Evolutionary conservation across 2,888 invertebrate genomes (phyloP), one percentile per base, ranked within the genome.

Genomic region (Ectemnius continuus): DNA sequence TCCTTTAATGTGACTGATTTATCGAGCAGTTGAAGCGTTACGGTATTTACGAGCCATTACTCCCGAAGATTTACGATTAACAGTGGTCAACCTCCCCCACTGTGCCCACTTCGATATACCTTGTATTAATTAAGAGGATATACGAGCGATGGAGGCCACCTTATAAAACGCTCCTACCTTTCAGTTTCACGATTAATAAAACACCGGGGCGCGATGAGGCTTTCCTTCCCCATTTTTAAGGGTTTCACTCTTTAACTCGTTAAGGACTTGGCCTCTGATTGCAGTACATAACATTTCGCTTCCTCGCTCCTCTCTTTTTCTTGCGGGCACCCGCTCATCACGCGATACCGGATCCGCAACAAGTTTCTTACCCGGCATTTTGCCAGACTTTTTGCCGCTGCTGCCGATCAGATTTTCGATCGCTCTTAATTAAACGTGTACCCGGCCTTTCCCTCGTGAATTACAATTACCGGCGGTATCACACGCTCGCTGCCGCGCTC

Each of bases 1-100:
- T 61, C 60, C 75, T 72, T 76, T 81, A 81, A 78, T 81, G 81
- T 81, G 60, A 52, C 73, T 75, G 76, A 83, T 83, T 83, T 82
- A 81, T 67, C 68, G 28, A 61, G 66, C 23, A 70, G 67, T 76
- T 70, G 69, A 75, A 79, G 72, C 73, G 74, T 73, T 76, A 72
- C 58, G 67, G 63, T 69, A 71, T 83, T 82, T 81, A 82, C 75
- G 75, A 66, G 66, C 69, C 63, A 75, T 81, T 79, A 80, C 67
- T 67, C 72, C 36, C 45, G 28, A 52, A 81, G 84, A 82, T 82
- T 83, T 81, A 82, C 76, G 81, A 70, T 70, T 75, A 78, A 78
- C 68, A 67, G 58, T 61, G 61, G 62, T 61, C 36, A 64, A 60
- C 46, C 13, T 52, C n/a, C 18, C 47, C 61, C 47, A n/a, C 16